Percentiles rank a stretch among this genome's conserved stretches.
These are phyloP conservation scores for Equus przewalskii DNA, from an alignment of 2,113 vertebrate genomes.

Conservation along the genomic window DNA sequence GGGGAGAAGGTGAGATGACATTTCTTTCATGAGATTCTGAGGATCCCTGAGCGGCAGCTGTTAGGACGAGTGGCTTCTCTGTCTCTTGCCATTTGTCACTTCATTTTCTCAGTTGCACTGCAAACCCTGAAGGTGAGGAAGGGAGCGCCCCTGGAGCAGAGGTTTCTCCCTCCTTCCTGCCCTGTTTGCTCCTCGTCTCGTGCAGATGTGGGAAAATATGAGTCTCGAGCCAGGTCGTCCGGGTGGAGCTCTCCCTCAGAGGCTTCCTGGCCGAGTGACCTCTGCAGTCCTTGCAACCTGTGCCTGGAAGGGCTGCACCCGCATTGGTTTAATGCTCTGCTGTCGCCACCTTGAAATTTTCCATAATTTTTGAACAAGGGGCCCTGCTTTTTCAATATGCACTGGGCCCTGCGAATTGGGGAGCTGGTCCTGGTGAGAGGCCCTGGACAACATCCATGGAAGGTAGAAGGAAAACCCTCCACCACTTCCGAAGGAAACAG, in stretches of 20 bases:
- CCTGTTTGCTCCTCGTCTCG: fast-evolving
- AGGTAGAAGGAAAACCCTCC: not conserved
- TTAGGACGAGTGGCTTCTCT: not conserved
- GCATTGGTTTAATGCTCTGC: fast-evolving
- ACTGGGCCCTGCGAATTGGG: fast-evolving
- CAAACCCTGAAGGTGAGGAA: not conserved
- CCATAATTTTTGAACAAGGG: fast-evolving
- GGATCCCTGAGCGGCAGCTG: not conserved
- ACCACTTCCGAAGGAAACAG: not conserved
- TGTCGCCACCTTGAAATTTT: fast-evolving
- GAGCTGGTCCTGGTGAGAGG: not conserved
- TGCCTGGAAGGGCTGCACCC: fast-evolving
- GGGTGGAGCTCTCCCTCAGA: fast-evolving
- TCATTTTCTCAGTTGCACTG: not conserved
- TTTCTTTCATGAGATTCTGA: not conserved
- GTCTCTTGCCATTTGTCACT: not conserved
- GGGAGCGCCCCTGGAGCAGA: fast-evolving
- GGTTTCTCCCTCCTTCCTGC: fast-evolving
- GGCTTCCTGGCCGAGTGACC: fast-evolving
- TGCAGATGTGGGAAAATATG: fast-evolving
- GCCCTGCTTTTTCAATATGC: not conserved
- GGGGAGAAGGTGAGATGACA: not conserved
- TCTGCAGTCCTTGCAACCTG: fast-evolving
- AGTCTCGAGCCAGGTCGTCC: fast-evolving
- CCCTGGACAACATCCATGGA: fast-evolving